Evolutionary conservation across 2,113 vertebrate genomes (phyloP).

Genomic region (Rhodinocichla rosea): DNA sequence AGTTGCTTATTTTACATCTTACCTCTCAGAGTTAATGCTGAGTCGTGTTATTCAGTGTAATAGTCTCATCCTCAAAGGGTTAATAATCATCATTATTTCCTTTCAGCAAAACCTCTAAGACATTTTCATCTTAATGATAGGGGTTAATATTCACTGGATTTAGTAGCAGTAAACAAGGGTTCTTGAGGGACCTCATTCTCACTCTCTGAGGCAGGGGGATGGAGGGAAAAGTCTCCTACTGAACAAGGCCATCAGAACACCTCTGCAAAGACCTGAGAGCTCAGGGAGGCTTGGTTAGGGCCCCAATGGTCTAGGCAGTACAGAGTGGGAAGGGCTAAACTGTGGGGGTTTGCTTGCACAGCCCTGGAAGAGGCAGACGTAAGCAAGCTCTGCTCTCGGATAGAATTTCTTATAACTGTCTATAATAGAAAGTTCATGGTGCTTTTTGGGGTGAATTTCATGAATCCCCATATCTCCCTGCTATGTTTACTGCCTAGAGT

Average conservation of each 20-base stretch:
- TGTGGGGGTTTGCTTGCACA: not conserved
- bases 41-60: not conserved
- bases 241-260: not conserved
- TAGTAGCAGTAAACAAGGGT: not conserved
- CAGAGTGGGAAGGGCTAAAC: not conserved
- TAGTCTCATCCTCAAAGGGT: not conserved
- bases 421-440: not conserved
- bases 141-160: not conserved
- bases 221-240: not conserved
- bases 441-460: not conserved
- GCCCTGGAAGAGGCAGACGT: not conserved
- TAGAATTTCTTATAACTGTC: not conserved
- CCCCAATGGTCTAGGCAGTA: too few species aligned
- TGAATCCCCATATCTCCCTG: fast-evolving
- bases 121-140: not conserved
- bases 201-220: not conserved
- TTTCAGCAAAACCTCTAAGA: not conserved
- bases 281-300: not conserved
- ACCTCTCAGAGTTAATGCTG: not conserved
- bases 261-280: not conserved
- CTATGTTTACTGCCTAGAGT: fast-evolving
- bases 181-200: not conserved
- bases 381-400: not conserved
- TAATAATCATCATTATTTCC: not conserved
- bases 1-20: not conserved